Conservation (phyloP, 2,797 vertebrate species). For the Cyprinella venusta region DNA sequence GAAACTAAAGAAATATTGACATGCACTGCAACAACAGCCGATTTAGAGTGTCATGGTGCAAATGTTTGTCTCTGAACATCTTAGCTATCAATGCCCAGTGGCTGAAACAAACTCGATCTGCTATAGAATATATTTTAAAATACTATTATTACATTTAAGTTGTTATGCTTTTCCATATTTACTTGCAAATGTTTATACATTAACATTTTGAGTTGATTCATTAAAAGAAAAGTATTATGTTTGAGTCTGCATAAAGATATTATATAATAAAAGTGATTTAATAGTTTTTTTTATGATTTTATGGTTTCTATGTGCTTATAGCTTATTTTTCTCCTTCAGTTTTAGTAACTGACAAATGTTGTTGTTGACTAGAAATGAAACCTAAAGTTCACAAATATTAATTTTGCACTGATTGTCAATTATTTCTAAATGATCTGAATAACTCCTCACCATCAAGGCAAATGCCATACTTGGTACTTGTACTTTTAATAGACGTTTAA, state of each 20-base stretch:
- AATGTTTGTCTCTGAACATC: slow-evolving; percentile 26
- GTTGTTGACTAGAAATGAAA: background rate
- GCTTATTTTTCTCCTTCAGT: background rate
- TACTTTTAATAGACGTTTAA: slow-evolving; percentile 27
- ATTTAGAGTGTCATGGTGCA: slow-evolving; percentile 20
- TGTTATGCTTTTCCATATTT: background rate
- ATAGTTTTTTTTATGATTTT: too few species aligned
- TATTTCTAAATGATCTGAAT: slow-evolving; percentile 28
- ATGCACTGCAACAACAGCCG: slow-evolving; percentile 22
- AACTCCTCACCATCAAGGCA: background rate
- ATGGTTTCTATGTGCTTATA: background rate
- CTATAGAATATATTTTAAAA: slow-evolving; percentile 11
- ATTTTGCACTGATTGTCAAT: slow-evolving; percentile 39
- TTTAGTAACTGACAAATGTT: background rate
- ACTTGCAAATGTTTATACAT: background rate
- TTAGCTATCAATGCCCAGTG: background rate
- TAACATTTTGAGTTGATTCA: background rate
- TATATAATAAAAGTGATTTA: background rate
- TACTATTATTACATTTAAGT: background rate
- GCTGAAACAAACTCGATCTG: slow-evolving; percentile 26
- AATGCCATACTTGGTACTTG: slow-evolving; percentile 24
- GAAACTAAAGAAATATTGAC: slow-evolving; percentile 49
- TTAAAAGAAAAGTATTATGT: background rate
- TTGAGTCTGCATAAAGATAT: background rate
- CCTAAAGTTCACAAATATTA: slow-evolving; percentile 9